Evolutionary conservation across 1,140 invertebrate species (phyloP).

Genomic region (Caenorhabditis latens): DNA sequence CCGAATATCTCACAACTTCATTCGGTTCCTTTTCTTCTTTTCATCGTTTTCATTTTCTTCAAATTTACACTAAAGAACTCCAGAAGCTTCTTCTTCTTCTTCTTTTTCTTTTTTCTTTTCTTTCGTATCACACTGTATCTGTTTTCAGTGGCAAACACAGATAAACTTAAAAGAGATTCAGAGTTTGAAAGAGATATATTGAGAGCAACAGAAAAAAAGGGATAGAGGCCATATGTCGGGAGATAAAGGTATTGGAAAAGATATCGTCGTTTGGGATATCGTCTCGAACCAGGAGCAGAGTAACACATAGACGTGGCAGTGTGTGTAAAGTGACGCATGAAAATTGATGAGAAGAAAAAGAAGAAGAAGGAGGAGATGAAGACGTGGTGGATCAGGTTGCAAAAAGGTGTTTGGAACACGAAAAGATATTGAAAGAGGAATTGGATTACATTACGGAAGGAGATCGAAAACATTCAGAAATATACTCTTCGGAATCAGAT

Average conservation of each 20-base stretch:
- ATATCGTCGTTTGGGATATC: conserved; percentile 29
- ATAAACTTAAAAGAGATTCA: not conserved
- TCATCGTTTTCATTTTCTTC: not conserved
- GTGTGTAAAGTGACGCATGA: conserved; percentile 43
- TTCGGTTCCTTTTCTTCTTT: not conserved
- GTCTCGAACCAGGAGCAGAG: conserved; percentile 16
- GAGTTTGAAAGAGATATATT: conserved; percentile 24
- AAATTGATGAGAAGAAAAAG: not conserved
- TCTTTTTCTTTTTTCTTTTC: conserved; percentile 1
- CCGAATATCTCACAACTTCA: conserved; percentile 25
- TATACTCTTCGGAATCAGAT: too few species aligned
- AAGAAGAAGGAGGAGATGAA: not conserved
- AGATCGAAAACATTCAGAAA: not conserved
- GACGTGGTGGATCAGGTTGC: conserved; percentile 11
- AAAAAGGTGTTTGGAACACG: conserved; percentile 20
- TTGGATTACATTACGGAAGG: not conserved
- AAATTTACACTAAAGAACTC: conserved; percentile 5
- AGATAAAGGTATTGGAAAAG: conserved; percentile 30
- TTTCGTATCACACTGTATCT: not conserved
- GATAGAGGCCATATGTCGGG: conserved; percentile 39
- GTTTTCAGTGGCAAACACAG: conserved; percentile 38
- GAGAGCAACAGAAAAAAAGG: conserved; percentile 25
- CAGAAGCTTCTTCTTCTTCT: conserved; percentile 20
- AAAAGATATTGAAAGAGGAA: not conserved
- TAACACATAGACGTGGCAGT: not conserved